Conservation (phyloP, 2,797 vertebrate genomes). For the Pterois miles region DNA sequence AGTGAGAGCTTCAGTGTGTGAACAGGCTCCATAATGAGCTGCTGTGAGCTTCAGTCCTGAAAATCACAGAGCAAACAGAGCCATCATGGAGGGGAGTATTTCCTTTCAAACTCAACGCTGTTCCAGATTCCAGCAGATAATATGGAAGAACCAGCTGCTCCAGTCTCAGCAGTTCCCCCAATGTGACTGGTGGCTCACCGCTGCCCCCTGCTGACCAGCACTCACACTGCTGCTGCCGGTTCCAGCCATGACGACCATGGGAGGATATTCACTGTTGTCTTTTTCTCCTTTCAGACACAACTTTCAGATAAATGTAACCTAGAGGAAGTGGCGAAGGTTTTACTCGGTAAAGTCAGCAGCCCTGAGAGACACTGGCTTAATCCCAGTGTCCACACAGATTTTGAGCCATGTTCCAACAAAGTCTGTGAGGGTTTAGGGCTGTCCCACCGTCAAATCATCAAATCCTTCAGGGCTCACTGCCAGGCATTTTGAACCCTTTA, state of each 20-base stretch:
- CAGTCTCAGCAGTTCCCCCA: background rate
- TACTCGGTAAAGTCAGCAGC: background rate
- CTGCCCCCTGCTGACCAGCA: slow-evolving; percentile 29
- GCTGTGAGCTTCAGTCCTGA: slow-evolving; percentile 29
- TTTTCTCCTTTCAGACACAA: background rate
- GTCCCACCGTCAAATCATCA: no score
- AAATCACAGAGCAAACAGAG: slow-evolving; percentile 55
- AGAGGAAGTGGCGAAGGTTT: background rate
- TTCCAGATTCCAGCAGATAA: slow-evolving; percentile 31
- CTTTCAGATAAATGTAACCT: background rate
- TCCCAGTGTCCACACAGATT: no score
- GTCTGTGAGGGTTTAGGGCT: no score
- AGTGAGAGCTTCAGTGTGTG: slow-evolving; percentile 34
- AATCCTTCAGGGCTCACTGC: no score
- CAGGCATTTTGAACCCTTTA: no score
- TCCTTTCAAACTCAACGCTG: slow-evolving; percentile 18
- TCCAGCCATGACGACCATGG: no score
- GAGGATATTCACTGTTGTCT: background rate
- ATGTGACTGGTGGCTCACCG: background rate
- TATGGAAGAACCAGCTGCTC: background rate
- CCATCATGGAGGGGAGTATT: slow-evolving; percentile 22
- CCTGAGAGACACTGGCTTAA: background rate
- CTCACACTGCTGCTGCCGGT: background rate
- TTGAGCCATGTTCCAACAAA: no score
- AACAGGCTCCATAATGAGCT: slow-evolving; percentile 42